These are phyloP conservation scores for Cataglyphis livida DNA, from an alignment of 2,888 invertebrate genomes.

Conservation along the genomic window DNA sequence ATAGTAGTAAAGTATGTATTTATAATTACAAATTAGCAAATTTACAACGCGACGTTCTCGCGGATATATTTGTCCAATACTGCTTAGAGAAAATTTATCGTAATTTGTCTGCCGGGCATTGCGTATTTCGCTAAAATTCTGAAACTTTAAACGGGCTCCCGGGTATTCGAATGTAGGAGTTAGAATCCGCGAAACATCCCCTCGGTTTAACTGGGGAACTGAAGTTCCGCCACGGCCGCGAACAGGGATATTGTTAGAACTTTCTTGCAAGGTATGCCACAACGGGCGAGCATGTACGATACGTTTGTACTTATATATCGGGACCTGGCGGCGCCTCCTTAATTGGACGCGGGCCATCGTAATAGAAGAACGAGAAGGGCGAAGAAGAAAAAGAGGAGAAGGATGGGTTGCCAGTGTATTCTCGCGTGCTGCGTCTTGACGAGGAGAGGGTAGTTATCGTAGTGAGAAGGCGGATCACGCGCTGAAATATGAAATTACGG, in stretches of 20 bases:
- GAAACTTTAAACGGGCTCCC: conserved; percentile 75
- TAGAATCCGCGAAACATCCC: conserved; percentile 59
- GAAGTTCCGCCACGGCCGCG: conserved; percentile 73
- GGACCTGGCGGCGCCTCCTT: conserved; percentile 63
- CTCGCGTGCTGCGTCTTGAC: conserved; percentile 46
- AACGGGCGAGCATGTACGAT: conserved; percentile 55
- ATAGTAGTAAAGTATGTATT: background rate
- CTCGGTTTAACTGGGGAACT: conserved; percentile 58
- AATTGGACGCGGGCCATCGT: conserved; percentile 71
- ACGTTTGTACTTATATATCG: conserved; percentile 69
- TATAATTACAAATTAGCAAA: conserved; percentile 25
- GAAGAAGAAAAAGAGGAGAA: conserved; percentile 23
- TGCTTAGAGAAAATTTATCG: conserved; percentile 69
- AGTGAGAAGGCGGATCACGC: conserved; percentile 41
- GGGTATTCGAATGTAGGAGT: conserved; percentile 71
- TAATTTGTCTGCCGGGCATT: conserved; percentile 71
- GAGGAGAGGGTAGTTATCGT: conserved; percentile 39
- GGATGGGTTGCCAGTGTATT: conserved; percentile 10
- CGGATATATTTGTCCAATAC: conserved; percentile 32
- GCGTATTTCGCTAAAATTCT: conserved; percentile 76
- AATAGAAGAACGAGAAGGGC: conserved; percentile 52
- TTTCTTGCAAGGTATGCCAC: conserved; percentile 78
- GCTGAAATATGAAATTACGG: conserved; percentile 52
- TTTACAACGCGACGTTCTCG: conserved; percentile 5
- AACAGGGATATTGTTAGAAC: conserved; percentile 78